Base-by-base conservation (phyloP, 2,113 vertebrate species). In the Nothobranchius kuhntae region DNA sequence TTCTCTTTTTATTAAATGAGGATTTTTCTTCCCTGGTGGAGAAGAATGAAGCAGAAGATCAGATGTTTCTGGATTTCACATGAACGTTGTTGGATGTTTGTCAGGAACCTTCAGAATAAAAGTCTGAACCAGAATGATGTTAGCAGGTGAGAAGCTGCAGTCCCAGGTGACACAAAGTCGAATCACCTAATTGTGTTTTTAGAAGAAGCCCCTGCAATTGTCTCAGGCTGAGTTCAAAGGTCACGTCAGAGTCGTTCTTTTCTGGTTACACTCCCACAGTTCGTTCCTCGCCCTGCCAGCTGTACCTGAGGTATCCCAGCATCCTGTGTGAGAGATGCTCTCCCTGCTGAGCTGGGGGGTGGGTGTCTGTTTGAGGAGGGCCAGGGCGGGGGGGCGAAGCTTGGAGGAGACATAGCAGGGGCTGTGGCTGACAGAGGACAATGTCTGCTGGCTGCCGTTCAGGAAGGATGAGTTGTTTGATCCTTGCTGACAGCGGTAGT, bases 401-500 rank as follows among this genome's bases (percentile, higher is more conserved):
- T 52, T 85, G 54, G 83, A 73, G 26, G 71, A n/a, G 0, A 53
- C 45, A 2, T 57, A 66, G 24, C 77, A 61, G 0, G 82, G 82
- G 47, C 86, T 85, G 0, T 70, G 63, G 45, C 77, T 65, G 61
- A 73, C 1, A 10, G 88, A 84, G 46, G 86, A 78, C 46, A 86
- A 54, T 5, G 86, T 86, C 66, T 87, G 87, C 59, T 80, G 80
- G 82, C 86, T 87, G 64, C 78, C 74, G 14, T 57, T 80, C 54
- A 86, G 72, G 61, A 78, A 80, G 46, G 83, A 86, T 0, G 84
- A 87, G 65, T 60, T 63, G 75, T 80, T 77, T 42, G 87, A 86
- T 13, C 80, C 56, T 57, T 87, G 75, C 0, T 79, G 73, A 55
- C 58, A 1, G 47, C 86, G 80, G 61, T 85, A 76, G 83, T 84